A percentile compares a stretch with the other conserved stretches of the same genome.
Conservation (phyloP, 2,113 vertebrate species). For the Oriolus oriolus region DNA sequence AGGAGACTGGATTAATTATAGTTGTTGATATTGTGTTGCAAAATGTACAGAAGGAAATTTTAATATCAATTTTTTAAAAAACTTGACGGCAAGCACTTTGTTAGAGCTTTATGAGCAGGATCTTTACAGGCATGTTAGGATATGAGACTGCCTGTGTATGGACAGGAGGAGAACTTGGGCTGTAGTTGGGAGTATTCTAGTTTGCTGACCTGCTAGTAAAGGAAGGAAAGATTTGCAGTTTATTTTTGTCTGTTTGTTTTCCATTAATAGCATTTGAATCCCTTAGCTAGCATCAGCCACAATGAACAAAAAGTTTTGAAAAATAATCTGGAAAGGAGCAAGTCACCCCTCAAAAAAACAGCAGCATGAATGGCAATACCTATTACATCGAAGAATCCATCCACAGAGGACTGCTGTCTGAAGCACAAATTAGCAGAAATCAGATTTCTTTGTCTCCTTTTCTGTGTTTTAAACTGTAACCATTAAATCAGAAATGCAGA, state of each 20-base stretch:
- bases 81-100: neutral
- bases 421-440: neutral
- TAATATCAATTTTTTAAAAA: neutral
- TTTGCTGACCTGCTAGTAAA: neutral
- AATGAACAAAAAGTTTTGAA: neutral
- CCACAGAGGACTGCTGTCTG: neutral
- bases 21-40: neutral
- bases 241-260: neutral
- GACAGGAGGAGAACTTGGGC: neutral
- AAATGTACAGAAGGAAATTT: neutral
- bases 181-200: neutral
- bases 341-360: neutral
- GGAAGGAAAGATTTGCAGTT: neutral
- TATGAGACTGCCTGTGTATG: neutral
- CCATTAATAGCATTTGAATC: neutral
- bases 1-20: neutral
- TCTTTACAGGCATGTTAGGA: neutral
- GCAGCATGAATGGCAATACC: neutral
- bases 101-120: neutral
- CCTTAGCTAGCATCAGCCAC: neutral
- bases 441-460: neutral
- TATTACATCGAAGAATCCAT: neutral
- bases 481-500: neutral
- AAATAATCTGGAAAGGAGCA: neutral
- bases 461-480: neutral